Percentiles rank a stretch among this genome's conserved stretches.
Conservation (phyloP, 92 coral and sea anemone species). For the Siderastrea radians region DNA sequence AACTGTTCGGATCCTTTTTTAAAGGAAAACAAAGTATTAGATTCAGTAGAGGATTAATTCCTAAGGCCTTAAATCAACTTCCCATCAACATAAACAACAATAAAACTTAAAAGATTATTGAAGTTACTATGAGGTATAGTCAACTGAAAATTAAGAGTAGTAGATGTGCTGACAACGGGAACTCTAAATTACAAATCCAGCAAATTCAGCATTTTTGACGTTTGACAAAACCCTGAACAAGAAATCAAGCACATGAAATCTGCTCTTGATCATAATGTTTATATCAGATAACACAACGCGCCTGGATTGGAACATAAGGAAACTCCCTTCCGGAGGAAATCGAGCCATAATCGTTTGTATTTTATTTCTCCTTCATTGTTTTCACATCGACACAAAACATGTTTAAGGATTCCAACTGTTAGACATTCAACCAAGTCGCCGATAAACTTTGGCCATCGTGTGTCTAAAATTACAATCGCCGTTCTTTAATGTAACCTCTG, state of each 20-base stretch:
- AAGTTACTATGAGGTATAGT: not conserved
- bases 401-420: conserved; percentile 16
- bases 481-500: not conserved
- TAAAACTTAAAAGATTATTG: not conserved
- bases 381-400: conserved; percentile 9
- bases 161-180: not conserved
- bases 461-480: not conserved
- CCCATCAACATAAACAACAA: conserved; percentile 16
- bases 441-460: conserved; percentile 12
- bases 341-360: conserved; percentile 15
- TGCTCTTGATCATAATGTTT: conserved; percentile 21
- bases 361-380: conserved; percentile 19
- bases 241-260: not conserved
- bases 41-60: not conserved
- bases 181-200: not conserved
- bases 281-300: conserved; percentile 18
- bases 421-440: not conserved
- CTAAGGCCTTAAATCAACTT: conserved; percentile 1
- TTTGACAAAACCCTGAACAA: not conserved
- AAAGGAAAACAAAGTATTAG: not conserved
- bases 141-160: not conserved
- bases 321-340: conserved; percentile 52
- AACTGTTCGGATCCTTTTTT: not conserved
- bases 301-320: conserved; percentile 6
- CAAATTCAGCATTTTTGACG: not conserved